Evolutionary conservation across 2,797 vertebrate species (phyloP), one percentile per base, ranked within the genome.

Genomic region (Intellagama lesueurii): DNA sequence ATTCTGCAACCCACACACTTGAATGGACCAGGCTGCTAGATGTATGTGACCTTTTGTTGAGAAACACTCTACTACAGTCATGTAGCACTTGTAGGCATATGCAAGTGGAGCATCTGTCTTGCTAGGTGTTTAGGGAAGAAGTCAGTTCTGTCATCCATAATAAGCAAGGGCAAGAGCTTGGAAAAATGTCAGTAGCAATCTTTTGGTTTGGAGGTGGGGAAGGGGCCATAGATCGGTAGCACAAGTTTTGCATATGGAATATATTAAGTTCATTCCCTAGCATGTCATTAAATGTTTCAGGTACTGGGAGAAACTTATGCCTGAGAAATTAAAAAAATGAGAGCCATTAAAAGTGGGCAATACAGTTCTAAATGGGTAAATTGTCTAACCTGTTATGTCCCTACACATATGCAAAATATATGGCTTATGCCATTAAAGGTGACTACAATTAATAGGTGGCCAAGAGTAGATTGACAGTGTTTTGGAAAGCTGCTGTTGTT

Each of bases 1-100:
- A 98, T 93, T 97, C 98, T 0, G 93, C 94, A 91, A 97, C 98
- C 88, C 99, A 99, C 97, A 97, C 97, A 22, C 97, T 99, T 95
- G 98, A 98, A 92, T 99, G 99, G 99, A 99, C 97, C 96, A 98
- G 98, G 90, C 96, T 97, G 4, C 96, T 99, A 91, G 98, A 99
- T 92, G 99, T 99, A 96, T 94, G 98, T 93, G 73, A 88, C 78
- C 70, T 8, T 73, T 78, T 81, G 80, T 35, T 69, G 17, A 60
- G n/a, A 52, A 16, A 64, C 11, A 49, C 60, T 52, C 60, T 14
- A 6, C 14, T 24, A 17, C 68, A 16, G 8, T n/a, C 47, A 69
- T 44, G 11, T 64, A 44, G 16, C n/a, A 11, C 14, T 89, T 86
- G 9, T 28, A 1, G 40, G 7, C 28, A n/a, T 66, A 11, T 17